Percentiles rank a stretch among this genome's conserved stretches.
These are phyloP conservation scores for Protosalanx chinensis DNA, from an alignment of 2,797 vertebrate genomes.

Conservation along the genomic window DNA sequence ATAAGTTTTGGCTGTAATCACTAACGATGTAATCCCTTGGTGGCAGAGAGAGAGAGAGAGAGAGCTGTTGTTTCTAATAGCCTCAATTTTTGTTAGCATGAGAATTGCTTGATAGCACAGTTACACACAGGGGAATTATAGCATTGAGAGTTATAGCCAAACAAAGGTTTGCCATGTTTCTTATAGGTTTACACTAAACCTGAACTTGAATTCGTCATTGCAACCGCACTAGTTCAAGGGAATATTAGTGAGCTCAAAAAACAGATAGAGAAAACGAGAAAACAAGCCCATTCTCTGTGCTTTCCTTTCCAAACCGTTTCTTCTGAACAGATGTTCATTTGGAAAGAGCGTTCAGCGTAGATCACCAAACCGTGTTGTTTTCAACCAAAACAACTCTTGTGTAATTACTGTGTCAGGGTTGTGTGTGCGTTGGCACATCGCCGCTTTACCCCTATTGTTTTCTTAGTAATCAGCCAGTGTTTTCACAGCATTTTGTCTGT, in stretches of 20 bases:
- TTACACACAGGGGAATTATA: conserved; percentile 21
- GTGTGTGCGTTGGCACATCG: conserved; percentile 78
- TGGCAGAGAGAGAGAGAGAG: conserved; percentile 26
- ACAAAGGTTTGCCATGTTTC: conserved; percentile 33
- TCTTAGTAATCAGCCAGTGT: conserved; percentile 86
- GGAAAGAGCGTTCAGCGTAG: conserved; percentile 74
- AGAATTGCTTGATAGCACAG: conserved; percentile 21
- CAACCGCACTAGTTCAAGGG: conserved; percentile 19
- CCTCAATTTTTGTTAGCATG: conserved; percentile 43
- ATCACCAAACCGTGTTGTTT: conserved; percentile 81
- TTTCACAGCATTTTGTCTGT: conserved; percentile 57
- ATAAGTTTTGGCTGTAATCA: conserved; percentile 47
- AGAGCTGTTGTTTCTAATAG: conserved; percentile 44
- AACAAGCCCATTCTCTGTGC: conserved; percentile 44
- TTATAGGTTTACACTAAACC: conserved; percentile 11
- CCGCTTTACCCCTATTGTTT: conserved; percentile 81
- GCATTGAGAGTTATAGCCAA: background rate
- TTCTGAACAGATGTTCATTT: conserved; percentile 83
- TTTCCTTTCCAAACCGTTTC: conserved; percentile 63
- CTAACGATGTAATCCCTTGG: conserved; percentile 56
- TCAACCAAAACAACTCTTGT: conserved; percentile 79
- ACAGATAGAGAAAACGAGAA: conserved; percentile 23
- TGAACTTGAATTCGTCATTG: conserved; percentile 3
- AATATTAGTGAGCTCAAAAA: conserved; percentile 41
- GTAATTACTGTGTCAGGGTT: conserved; percentile 86